Percentiles rank a stretch among this genome's conserved stretches.
phyloP scores from a whole-genome alignment of 2,888 invertebrate species.

The Isoperla grammatica region DNA sequence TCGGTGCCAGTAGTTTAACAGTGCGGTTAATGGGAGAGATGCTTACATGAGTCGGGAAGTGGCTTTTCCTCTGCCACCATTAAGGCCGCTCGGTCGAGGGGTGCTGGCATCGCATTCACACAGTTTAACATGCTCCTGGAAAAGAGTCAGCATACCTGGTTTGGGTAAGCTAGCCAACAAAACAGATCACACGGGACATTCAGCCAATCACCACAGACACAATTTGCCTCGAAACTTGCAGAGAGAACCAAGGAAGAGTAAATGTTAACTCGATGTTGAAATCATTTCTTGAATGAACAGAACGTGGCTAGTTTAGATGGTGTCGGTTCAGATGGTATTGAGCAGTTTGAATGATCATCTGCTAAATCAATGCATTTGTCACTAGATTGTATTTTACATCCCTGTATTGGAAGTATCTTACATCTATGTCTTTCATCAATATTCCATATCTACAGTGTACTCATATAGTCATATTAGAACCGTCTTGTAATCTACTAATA shows the following conservation, averaged over 20 bases:
- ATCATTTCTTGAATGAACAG: background rate
- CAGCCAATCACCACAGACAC: background rate
- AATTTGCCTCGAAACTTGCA: background rate
- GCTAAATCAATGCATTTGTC: too few relatives aligned
- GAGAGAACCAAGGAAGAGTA: too few relatives aligned
- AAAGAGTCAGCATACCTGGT: slow-evolving; percentile 50
- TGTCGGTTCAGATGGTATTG: too few relatives aligned
- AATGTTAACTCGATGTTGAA: background rate
- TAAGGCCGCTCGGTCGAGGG: slow-evolving; percentile 72
- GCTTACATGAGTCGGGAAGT: slow-evolving; percentile 77
- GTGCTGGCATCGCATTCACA: slow-evolving; percentile 88
- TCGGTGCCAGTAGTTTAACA: slow-evolving; percentile 25
- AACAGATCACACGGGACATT: slow-evolving; percentile 9
- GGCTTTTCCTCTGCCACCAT: slow-evolving; percentile 71
- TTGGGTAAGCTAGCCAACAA: slow-evolving; percentile 48
- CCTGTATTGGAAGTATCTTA: too few relatives aligned
- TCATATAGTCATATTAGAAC: too few relatives aligned
- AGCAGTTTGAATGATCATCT: too few relatives aligned
- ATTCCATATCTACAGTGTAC: too few relatives aligned
- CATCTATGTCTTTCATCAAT: too few relatives aligned
- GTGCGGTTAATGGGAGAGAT: slow-evolving; percentile 39
- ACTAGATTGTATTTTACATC: too few relatives aligned
- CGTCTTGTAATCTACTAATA: too few relatives aligned
- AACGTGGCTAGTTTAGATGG: too few relatives aligned
- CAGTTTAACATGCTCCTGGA: slow-evolving; percentile 92